Conservation (phyloP, 1,140 invertebrate species). For the Drosophila pseudoananassae region DNA sequence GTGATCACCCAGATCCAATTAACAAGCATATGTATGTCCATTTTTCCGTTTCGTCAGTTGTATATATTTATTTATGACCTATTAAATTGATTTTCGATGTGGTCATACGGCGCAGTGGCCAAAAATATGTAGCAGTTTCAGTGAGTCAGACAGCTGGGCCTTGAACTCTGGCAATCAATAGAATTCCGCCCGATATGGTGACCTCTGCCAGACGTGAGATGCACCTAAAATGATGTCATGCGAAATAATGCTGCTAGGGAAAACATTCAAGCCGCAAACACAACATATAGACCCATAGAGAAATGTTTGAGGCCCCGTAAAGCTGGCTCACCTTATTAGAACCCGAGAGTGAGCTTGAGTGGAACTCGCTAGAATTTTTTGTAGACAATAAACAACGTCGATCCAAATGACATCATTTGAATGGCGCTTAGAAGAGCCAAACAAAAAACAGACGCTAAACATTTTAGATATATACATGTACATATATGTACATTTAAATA, state of each 20-base stretch:
- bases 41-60: not conserved
- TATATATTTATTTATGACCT: constrained; percentile 21
- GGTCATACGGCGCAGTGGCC: constrained; percentile 17
- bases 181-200: not conserved
- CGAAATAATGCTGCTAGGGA: constrained; percentile 24
- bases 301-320: constrained; percentile 25
- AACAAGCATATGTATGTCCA: constrained; percentile 2
- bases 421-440: constrained; percentile 39
- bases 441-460: constrained; percentile 62
- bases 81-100: constrained; percentile 41
- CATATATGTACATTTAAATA: constrained; percentile 13
- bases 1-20: constrained; percentile 42
- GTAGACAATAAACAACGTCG: constrained; percentile 28
- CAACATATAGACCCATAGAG: not conserved
- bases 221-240: constrained; percentile 67
- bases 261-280: constrained; percentile 19
- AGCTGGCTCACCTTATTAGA: constrained; percentile 23
- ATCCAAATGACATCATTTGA: constrained; percentile 68
- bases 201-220: constrained; percentile 21
- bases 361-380: constrained; percentile 45
- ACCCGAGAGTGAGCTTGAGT: constrained; percentile 31
- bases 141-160: constrained; percentile 49
- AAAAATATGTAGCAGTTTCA: constrained; percentile 28
- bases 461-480: constrained; percentile 28
- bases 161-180: constrained; percentile 73